Evolutionary conservation across 2,113 vertebrate genomes (phyloP).

Genomic region (Dicrurus megarhynchus): DNA sequence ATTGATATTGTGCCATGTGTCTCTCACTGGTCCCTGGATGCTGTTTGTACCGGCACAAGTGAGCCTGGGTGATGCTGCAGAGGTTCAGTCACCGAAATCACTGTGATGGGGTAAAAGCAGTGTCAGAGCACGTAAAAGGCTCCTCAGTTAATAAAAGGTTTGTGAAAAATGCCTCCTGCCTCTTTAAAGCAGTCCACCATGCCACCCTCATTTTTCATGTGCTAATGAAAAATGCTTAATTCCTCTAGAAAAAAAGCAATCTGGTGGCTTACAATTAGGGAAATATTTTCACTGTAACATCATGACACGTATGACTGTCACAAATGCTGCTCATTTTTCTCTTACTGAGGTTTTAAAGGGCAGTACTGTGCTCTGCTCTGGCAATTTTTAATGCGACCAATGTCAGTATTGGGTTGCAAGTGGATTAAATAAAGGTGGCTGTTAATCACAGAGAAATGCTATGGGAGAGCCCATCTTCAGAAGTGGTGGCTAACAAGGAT

Average conservation of each 20-base stretch:
- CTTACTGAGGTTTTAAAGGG: not conserved
- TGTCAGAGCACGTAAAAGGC: not conserved
- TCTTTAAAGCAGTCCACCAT: not conserved
- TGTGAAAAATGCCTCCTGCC: not conserved
- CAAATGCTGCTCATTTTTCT: not conserved
- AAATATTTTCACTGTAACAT: not conserved
- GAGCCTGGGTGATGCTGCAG: fast-evolving
- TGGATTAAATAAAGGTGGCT: not conserved
- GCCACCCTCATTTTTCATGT: not conserved
- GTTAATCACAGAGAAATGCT: not conserved
- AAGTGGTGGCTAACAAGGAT: not conserved
- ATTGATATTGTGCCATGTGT: not conserved
- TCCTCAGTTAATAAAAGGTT: not conserved
- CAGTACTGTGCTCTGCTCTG: not conserved
- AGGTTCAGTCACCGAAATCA: not conserved
- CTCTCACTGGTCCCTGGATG: not conserved
- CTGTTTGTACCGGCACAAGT: fast-evolving
- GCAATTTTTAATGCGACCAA: not conserved
- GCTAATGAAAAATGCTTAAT: not conserved
- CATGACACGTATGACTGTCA: not conserved
- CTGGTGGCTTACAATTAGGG: not conserved
- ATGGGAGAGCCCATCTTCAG: not conserved
- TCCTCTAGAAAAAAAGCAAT: not conserved
- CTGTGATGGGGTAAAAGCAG: not conserved
- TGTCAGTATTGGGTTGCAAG: not conserved